phyloP scores from a whole-genome alignment of 2,113 vertebrate genomes.

The Clarias gariepinus region DNA sequence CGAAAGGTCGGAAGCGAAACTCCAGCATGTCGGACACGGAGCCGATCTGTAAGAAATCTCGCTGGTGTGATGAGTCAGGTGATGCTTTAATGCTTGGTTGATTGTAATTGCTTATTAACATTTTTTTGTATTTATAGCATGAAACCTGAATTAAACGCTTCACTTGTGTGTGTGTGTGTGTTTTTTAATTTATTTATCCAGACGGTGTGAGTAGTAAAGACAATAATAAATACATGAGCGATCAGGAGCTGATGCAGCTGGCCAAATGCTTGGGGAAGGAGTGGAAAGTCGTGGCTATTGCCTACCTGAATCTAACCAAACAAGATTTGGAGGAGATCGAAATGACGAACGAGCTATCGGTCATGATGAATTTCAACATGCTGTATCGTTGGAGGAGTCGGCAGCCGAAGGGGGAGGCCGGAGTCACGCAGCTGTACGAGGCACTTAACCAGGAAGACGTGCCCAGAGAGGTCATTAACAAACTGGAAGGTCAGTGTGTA shows the following conservation, averaged over 20 bases:
- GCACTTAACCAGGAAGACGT: constrained; percentile 63
- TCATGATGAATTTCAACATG: constrained; percentile 74
- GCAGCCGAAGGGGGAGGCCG: constrained; percentile 61
- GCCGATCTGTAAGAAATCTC: not conserved
- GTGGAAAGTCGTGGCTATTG: constrained; percentile 77
- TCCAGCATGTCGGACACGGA: not conserved
- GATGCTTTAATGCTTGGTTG: not conserved
- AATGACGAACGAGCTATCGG: constrained; percentile 64
- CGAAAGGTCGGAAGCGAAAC: constrained; percentile 20
- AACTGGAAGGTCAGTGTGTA: constrained; percentile 70
- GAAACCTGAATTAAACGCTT: not conserved
- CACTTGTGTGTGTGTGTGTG: not conserved
- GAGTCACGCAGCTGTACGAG: constrained; percentile 56
- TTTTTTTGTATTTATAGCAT: not conserved
- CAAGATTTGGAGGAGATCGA: constrained; percentile 73
- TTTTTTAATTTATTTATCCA: constrained; percentile 44
- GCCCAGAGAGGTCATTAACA: constrained; percentile 67
- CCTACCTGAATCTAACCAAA: constrained; percentile 68
- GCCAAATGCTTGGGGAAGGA: constrained; percentile 73
- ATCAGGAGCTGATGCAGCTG: constrained; percentile 74
- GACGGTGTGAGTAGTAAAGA: constrained; percentile 58
- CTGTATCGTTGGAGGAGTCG: constrained; percentile 76
- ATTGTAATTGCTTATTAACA: not conserved
- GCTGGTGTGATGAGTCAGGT: not conserved
- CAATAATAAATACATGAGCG: constrained; percentile 63